phyloP scores from a whole-genome alignment of 2,888 invertebrate species.

The Sicus ferrugineus region DNA sequence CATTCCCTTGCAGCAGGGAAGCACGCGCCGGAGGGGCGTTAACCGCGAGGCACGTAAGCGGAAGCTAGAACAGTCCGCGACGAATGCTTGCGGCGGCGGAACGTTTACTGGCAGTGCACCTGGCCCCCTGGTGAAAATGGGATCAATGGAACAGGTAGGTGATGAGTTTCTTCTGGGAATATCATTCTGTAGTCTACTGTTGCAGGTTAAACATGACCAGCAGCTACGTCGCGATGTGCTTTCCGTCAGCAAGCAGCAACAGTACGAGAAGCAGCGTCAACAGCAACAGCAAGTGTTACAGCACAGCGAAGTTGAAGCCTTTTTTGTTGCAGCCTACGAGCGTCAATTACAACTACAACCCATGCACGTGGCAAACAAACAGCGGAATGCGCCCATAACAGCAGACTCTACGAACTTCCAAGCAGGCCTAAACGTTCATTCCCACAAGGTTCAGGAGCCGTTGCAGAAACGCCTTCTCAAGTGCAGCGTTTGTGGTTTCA shows the following conservation, averaged over 20 bases:
- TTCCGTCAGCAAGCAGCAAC: slow-evolving; percentile 56
- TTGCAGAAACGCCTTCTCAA: slow-evolving; percentile 62
- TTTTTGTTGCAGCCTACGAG: slow-evolving; percentile 56
- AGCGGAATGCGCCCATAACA: slow-evolving; percentile 29
- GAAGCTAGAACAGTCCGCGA: slow-evolving; percentile 55
- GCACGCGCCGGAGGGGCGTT: slow-evolving; percentile 61
- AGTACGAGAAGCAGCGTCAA: slow-evolving; percentile 55
- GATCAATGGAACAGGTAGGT: slow-evolving; percentile 53
- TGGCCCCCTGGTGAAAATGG: slow-evolving; percentile 48
- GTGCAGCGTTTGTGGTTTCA: slow-evolving; percentile 76
- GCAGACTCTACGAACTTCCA: slow-evolving; percentile 27
- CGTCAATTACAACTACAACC: slow-evolving; percentile 48
- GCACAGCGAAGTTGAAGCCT: slow-evolving; percentile 46
- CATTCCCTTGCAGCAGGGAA: slow-evolving; percentile 60
- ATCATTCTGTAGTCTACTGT: too few relatives aligned
- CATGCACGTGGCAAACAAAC: slow-evolving; percentile 44
- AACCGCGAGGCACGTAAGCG: slow-evolving; percentile 62
- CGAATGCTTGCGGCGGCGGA: slow-evolving; percentile 44
- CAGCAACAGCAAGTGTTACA: slow-evolving; percentile 32
- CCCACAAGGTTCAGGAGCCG: slow-evolving; percentile 52
- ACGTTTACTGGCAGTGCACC: background rate
- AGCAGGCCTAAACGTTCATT: slow-evolving; percentile 34
- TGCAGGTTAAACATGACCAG: slow-evolving; percentile 53
- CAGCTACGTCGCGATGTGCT: slow-evolving; percentile 56
- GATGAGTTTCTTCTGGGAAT: too few relatives aligned